These are phyloP conservation scores for Leptinotarsa juncta DNA, from an alignment of 2,888 invertebrate genomes.

Conservation along the genomic window DNA sequence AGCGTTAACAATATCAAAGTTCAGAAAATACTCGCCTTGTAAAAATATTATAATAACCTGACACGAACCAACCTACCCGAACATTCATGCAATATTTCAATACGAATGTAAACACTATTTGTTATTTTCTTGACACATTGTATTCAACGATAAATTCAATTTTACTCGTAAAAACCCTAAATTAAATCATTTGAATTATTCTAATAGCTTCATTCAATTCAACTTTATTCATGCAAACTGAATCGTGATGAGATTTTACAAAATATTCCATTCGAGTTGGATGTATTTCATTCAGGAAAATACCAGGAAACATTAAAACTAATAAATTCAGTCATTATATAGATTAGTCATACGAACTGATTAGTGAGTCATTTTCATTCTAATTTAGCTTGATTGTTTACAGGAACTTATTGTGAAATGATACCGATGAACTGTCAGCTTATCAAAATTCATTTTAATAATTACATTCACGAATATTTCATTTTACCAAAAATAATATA, in stretches of 20 bases:
- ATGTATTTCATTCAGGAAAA: constrained; percentile 9
- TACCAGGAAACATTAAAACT: not conserved
- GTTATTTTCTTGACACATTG: not conserved
- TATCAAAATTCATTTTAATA: not conserved
- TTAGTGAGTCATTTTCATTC: not conserved
- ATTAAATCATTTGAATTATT: not conserved
- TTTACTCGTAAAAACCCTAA: not conserved
- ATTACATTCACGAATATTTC: not conserved
- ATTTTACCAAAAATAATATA: too few relatives aligned
- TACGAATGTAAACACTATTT: not conserved
- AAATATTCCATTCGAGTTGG: not conserved
- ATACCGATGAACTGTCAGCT: not conserved
- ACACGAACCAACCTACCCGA: too few relatives aligned
- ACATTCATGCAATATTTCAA: too few relatives aligned
- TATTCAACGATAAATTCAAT: not conserved
- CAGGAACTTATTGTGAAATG: not conserved
- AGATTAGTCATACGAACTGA: not conserved
- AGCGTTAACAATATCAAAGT: too few relatives aligned
- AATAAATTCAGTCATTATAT: not conserved
- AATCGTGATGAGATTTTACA: not conserved
- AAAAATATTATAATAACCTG: too few relatives aligned
- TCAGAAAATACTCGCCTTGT: too few relatives aligned
- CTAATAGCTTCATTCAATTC: constrained; percentile 8
- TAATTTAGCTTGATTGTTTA: not conserved
- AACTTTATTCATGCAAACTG: constrained; percentile 9